Percentiles rank a stretch among this genome's conserved stretches.
Conservation (phyloP, 2,797 vertebrate genomes). For the Gymnopithys bicolor region DNA sequence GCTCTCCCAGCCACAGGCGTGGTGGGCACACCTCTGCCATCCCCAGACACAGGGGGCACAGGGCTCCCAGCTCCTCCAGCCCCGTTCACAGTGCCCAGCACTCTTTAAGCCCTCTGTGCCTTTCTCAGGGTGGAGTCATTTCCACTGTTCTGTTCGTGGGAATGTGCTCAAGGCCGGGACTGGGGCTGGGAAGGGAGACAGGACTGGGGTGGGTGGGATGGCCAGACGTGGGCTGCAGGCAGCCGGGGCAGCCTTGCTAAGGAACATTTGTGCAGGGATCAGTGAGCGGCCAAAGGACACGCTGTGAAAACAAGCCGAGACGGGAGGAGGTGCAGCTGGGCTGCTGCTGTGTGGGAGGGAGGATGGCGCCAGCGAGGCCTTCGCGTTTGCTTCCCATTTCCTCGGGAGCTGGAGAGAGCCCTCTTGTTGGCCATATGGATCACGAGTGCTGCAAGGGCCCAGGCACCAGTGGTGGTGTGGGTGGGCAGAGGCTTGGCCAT, state of each 20-base stretch:
- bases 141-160: not conserved
- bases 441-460: not conserved
- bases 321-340: constrained; percentile 48
- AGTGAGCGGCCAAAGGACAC: constrained; percentile 17
- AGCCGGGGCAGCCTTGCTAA: not conserved
- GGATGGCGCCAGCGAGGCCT: not conserved
- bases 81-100: not conserved
- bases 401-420: not conserved
- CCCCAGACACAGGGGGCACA: not conserved
- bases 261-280: not conserved
- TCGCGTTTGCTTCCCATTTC: not conserved
- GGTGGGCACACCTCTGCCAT: not conserved
- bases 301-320: constrained; percentile 17
- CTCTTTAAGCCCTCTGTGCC: not conserved
- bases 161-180: not conserved
- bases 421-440: rapidly evolving
- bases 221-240: not conserved
- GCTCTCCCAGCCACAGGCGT: not conserved
- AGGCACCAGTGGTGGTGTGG: not conserved
- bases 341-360: not conserved
- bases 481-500: not conserved
- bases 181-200: not conserved
- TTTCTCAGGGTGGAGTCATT: not conserved
- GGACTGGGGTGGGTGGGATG: not conserved
- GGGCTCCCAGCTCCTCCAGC: not conserved